Percentiles rank a stretch among this genome's conserved stretches.
Conservation (phyloP, 2,888 invertebrate genomes). For the Athalia cordata region DNA sequence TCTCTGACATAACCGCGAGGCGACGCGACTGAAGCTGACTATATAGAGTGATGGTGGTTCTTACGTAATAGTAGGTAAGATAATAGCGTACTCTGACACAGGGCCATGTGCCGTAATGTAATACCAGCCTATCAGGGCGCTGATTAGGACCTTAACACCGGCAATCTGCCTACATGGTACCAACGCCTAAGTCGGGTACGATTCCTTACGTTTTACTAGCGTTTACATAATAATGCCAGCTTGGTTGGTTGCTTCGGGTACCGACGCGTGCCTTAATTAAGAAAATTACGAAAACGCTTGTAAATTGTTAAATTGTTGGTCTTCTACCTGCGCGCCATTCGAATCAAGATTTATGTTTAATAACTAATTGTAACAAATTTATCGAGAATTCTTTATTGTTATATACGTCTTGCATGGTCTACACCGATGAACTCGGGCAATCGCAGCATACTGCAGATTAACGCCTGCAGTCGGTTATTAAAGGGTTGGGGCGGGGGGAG, state of each 20-base stretch:
- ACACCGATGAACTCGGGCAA: too few relatives aligned
- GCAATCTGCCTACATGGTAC: constrained; percentile 58
- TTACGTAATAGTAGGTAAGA: constrained; percentile 65
- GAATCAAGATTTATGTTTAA: constrained; percentile 40
- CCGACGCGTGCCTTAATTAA: constrained; percentile 60
- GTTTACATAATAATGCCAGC: not conserved
- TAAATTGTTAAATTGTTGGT: constrained; percentile 60
- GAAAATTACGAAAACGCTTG: constrained; percentile 59
- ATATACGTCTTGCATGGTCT: not conserved
- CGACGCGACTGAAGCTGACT: constrained; percentile 56
- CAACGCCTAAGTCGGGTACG: constrained; percentile 37
- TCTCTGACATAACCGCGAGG: constrained; percentile 63
- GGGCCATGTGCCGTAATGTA: constrained; percentile 58
- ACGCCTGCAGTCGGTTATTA: too few relatives aligned
- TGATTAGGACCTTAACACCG: constrained; percentile 67
- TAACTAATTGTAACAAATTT: constrained; percentile 16
- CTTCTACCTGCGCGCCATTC: not conserved
- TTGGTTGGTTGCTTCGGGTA: not conserved
- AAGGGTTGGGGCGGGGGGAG: constrained; percentile 19
- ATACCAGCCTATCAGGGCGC: constrained; percentile 67
- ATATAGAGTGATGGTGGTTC: constrained; percentile 52
- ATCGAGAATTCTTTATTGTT: constrained; percentile 4
- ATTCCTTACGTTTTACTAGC: constrained; percentile 25
- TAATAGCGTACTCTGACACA: constrained; percentile 63
- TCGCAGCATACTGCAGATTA: too few relatives aligned